phyloP scores from a whole-genome alignment of 2,113 vertebrate species.

The Larimichthys crocea region DNA sequence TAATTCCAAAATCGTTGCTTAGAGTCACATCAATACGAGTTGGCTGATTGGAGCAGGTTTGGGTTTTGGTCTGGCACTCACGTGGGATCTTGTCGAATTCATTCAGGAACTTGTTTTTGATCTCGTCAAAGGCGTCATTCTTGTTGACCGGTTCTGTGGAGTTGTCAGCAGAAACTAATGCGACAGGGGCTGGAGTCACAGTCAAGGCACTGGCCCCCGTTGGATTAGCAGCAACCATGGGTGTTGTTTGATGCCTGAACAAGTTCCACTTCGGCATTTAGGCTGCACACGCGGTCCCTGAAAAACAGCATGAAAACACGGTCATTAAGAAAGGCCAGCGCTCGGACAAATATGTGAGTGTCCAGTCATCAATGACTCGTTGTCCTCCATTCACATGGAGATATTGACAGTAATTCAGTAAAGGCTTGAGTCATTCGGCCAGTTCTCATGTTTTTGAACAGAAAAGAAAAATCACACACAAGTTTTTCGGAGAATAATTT shows the following conservation, averaged over 20 bases:
- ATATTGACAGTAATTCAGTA: neutral
- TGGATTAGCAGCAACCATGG: slow-evolving; percentile 81
- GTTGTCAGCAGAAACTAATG: slow-evolving; percentile 83
- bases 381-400: neutral
- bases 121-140: slow-evolving; percentile 89
- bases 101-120: slow-evolving; percentile 95
- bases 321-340: neutral
- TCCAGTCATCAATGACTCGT: neutral
- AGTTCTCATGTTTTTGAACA: neutral
- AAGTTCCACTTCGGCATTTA: slow-evolving; percentile 88
- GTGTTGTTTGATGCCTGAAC: slow-evolving; percentile 88
- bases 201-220: slow-evolving; percentile 78
- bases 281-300: slow-evolving; percentile 75
- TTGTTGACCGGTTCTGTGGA: slow-evolving; percentile 86
- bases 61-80: slow-evolving; percentile 81
- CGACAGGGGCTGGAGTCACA: slow-evolving; percentile 77
- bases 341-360: neutral
- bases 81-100: slow-evolving; percentile 94
- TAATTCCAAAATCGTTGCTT: slow-evolving; percentile 52
- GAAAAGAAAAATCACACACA: neutral
- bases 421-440: neutral
- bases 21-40: slow-evolving; percentile 28
- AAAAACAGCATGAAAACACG: neutral
- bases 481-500: neutral
- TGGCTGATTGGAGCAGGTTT: slow-evolving; percentile 37